Percentiles rank a stretch among this genome's conserved stretches.
Evolutionary conservation across 1,140 invertebrate genomes (phyloP).

Genomic region (Spodoptera litura): DNA sequence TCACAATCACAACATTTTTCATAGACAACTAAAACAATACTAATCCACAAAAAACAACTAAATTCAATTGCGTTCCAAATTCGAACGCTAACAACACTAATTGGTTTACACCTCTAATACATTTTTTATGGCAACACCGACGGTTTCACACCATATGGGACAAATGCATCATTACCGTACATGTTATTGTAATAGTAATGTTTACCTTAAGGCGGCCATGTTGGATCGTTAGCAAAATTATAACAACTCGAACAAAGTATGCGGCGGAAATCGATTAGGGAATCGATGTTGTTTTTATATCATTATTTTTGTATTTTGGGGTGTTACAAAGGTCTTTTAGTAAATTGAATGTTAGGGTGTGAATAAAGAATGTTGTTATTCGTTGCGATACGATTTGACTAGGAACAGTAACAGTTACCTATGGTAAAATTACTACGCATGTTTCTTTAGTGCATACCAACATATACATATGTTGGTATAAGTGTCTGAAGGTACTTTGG

Average conservation of each 20-base stretch:
- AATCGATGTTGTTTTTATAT: conserved; percentile 15
- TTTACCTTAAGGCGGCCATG: conserved; percentile 69
- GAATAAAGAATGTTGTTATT: too few relatives aligned
- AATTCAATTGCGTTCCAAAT: background rate
- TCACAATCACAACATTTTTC: background rate
- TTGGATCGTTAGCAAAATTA: conserved; percentile 78
- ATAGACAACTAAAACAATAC: background rate
- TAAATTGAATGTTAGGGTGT: background rate
- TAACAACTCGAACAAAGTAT: conserved; percentile 49
- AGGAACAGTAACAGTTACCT: too few relatives aligned
- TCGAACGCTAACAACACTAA: conserved; percentile 1
- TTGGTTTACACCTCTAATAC: conserved; percentile 30
- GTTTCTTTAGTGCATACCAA: too few relatives aligned
- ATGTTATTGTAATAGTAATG: conserved; percentile 75
- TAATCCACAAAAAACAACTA: background rate
- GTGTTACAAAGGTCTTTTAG: background rate
- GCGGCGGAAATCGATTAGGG: conserved; percentile 30
- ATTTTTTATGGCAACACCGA: conserved; percentile 25
- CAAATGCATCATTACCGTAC: conserved; percentile 31
- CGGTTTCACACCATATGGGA: conserved; percentile 42
- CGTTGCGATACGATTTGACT: too few relatives aligned
- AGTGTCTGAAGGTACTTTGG: too few relatives aligned
- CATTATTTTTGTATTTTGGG: conserved; percentile 59
- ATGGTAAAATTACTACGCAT: too few relatives aligned
- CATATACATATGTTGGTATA: too few relatives aligned